Evolutionary conservation across 2,113 vertebrate species (phyloP), one percentile per base, ranked within the genome.

Genomic region (Varanus salvator): DNA sequence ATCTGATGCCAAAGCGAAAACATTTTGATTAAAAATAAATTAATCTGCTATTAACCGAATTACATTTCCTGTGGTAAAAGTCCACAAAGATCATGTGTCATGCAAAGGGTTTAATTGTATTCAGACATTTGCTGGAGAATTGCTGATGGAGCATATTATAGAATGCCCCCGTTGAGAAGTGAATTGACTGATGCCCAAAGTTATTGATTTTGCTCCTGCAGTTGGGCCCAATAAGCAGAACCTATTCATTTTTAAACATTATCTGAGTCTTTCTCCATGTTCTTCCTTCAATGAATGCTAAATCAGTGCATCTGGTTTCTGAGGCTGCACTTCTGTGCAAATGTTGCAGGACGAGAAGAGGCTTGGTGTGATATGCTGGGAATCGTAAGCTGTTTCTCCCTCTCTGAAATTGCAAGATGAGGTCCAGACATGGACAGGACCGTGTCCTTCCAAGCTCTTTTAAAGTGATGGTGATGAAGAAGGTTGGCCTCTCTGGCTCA

Each of bases 1-100:
- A 1, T 1, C 60, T 90, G 44, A 78, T 6, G 2, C 44, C 84
- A 66, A 90, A 89, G 8, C 21, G 54, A 52, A 89, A 87, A 84
- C 0, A 9, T 84, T 92, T 88, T 88, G 9, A n/a, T 91, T 87
- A 87, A 76, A 57, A 64, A 91, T 0, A 14, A 90, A 76, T 64
- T 86, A 50, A 85, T 52, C 34, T 54, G 34, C n/a, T 80, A 34
- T 85, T 89, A 76, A 31, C 66, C 66, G 29, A 68, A 60, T 57
- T 68, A 5, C 44, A 69, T 78, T 87, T 17, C 1, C 4, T 29
- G 1, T 48, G 69, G 17, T 25, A 3, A 66, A 89, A 52, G 23
- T 80, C 75, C 5, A 87, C 23, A 50, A 0, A 89, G 6, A 64
- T 44, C 8, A 27, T 11, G n/a, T 38, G 87, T 44, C 5, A 90